A percentile compares a stretch with the other conserved stretches of the same genome.
Conservation (phyloP, 2,797 vertebrate genomes). For the Channallabes apus region DNA sequence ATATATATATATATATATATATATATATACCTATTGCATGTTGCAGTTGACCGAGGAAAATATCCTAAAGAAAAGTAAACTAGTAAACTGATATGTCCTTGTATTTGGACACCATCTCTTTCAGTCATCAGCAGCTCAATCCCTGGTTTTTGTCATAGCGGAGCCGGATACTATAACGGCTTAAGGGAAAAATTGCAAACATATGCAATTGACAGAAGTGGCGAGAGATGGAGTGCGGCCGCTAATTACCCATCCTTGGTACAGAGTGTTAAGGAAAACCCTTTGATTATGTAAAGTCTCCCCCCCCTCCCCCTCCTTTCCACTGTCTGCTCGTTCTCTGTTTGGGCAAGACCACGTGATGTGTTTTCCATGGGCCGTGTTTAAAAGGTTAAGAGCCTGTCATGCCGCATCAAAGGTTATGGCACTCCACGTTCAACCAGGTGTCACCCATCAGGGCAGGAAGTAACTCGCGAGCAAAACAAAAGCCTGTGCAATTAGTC, state of each 20-base stretch:
- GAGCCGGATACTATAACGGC: not conserved
- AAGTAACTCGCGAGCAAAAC: slow-evolving; percentile 41
- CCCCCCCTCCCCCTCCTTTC: not conserved
- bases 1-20: too few relatives aligned
- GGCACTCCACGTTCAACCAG: slow-evolving; percentile 47
- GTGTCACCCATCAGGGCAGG: slow-evolving; percentile 38
- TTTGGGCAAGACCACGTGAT: slow-evolving; percentile 19
- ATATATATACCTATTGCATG: not conserved
- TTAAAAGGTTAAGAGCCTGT: slow-evolving; percentile 60
- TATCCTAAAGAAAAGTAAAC: not conserved
- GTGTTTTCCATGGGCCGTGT: slow-evolving; percentile 50
- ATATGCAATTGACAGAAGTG: not conserved
- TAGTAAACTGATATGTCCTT: not conserved
- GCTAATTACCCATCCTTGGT: slow-evolving; percentile 45
- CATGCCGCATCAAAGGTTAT: slow-evolving; percentile 37
- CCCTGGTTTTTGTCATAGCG: not conserved
- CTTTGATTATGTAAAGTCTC: slow-evolving; percentile 61
- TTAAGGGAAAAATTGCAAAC: not conserved
- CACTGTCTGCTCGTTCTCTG: slow-evolving; percentile 50
- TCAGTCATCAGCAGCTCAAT: not conserved
- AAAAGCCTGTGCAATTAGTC: slow-evolving; percentile 54
- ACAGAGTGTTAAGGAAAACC: slow-evolving; percentile 57
- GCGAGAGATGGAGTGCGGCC: not conserved
- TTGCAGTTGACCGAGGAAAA: not conserved
- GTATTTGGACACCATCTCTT: not conserved